phyloP scores from a whole-genome alignment of 1,140 invertebrate genomes.

The Polyergus mexicanus region DNA sequence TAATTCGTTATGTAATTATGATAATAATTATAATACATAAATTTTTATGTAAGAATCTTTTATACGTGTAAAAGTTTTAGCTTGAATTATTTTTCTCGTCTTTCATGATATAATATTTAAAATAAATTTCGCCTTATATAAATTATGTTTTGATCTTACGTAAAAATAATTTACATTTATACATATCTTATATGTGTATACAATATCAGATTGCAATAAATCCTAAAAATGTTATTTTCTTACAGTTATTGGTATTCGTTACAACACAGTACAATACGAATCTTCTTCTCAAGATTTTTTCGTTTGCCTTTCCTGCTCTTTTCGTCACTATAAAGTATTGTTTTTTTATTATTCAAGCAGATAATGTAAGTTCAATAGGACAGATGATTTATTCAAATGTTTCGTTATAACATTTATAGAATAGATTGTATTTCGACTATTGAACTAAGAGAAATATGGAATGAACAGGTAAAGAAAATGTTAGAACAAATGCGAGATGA shows the following conservation, averaged over 20 bases:
- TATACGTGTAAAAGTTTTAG: background rate
- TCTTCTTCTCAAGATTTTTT: background rate
- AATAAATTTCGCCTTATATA: background rate
- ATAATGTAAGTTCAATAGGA: background rate
- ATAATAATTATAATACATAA: no score
- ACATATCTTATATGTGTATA: background rate
- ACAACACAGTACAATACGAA: slow-evolving; percentile 15
- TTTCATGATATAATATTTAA: background rate
- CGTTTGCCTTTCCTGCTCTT: background rate
- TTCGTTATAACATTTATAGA: background rate
- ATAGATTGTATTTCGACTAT: slow-evolving; percentile 8
- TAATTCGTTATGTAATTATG: no score
- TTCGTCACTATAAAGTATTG: slow-evolving; percentile 27
- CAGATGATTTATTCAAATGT: background rate
- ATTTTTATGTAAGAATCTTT: background rate
- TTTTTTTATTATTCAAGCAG: slow-evolving; percentile 7
- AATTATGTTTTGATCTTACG: background rate
- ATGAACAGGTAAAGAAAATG: slow-evolving; percentile 15
- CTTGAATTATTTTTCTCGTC: background rate
- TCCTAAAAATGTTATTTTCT: background rate
- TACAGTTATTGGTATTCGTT: slow-evolving; percentile 17
- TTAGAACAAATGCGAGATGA: slow-evolving; percentile 9
- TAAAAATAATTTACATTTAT: background rate
- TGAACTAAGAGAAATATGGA: background rate
- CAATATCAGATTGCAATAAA: background rate